Percentiles rank a stretch among this genome's conserved stretches.
Conservation (phyloP, 2,113 vertebrate genomes). For the Hylia prasina region DNA sequence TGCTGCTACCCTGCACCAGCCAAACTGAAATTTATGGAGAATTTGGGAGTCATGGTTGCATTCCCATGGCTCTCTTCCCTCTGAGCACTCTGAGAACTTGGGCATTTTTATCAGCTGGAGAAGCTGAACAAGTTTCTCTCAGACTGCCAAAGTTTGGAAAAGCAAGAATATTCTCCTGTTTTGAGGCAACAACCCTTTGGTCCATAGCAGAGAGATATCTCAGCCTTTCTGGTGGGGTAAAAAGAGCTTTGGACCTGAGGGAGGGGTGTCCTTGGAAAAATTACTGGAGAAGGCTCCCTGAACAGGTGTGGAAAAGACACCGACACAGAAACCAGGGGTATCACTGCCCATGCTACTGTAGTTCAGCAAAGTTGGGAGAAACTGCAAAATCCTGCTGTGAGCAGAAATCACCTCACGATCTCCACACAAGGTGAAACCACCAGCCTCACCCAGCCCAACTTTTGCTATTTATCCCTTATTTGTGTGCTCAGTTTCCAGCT, state of each 20-base stretch:
- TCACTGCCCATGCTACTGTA: rapidly evolving
- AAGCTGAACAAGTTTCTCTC: background rate
- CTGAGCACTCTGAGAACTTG: background rate
- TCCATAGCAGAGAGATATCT: background rate
- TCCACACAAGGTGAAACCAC: background rate
- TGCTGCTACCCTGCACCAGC: background rate
- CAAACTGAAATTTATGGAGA: background rate
- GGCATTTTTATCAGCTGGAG: background rate
- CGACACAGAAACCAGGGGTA: background rate
- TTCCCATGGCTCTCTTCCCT: background rate
- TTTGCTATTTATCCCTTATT: background rate
- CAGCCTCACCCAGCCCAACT: background rate
- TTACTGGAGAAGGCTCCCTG: background rate
- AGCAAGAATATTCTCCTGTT: background rate
- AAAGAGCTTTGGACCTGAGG: background rate
- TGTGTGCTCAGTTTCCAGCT: background rate
- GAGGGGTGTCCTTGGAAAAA: background rate
- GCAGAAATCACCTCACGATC: background rate
- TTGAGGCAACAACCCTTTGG: background rate
- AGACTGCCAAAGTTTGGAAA: background rate
- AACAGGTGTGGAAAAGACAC: background rate
- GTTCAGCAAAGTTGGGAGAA: background rate
- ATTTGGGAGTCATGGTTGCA: background rate
- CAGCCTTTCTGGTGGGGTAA: background rate
- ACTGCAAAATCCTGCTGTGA: background rate